phyloP scores from a whole-genome alignment of 1,140 invertebrate genomes.

The Glossosoma conforme region DNA sequence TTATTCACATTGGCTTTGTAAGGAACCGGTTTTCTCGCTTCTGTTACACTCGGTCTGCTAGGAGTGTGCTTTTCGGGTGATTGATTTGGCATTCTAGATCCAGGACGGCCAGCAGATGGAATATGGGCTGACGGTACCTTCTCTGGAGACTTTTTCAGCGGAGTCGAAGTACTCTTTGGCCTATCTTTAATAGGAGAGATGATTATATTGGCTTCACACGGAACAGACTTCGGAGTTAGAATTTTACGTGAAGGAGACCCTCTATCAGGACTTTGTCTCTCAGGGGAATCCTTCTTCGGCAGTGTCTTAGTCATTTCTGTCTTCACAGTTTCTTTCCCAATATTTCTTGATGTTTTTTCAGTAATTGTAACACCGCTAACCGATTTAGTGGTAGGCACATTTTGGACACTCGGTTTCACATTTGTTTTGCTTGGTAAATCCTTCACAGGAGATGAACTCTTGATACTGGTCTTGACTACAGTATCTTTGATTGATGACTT shows the following conservation, averaged over 20 bases:
- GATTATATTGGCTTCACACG: neutral
- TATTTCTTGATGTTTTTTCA: conserved; percentile 2
- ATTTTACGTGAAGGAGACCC: neutral
- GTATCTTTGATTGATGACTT: neutral
- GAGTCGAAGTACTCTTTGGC: conserved; percentile 1
- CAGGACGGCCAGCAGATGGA: conserved; percentile 11
- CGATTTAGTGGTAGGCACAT: too few relatives aligned
- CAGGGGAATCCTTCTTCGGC: neutral
- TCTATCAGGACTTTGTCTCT: conserved; percentile 15
- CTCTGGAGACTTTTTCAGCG: conserved; percentile 16
- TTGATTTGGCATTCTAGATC: conserved; percentile 36
- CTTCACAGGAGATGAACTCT: conserved; percentile 8
- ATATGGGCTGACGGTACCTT: conserved; percentile 17
- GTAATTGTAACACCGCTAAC: conserved; percentile 5
- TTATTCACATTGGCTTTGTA: conserved; percentile 15
- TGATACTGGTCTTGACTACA: too few relatives aligned
- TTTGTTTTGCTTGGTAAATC: conserved; percentile 1
- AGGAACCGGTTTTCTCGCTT: conserved; percentile 12
- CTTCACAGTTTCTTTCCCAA: neutral
- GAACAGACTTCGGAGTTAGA: neutral
- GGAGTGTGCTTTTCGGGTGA: conserved; percentile 23
- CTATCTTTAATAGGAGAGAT: conserved; percentile 28
- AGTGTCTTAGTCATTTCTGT: neutral
- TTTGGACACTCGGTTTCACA: neutral
- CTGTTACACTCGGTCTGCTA: neutral